Conservation (phyloP, 1,140 invertebrate genomes). For the Euura lappo region DNA sequence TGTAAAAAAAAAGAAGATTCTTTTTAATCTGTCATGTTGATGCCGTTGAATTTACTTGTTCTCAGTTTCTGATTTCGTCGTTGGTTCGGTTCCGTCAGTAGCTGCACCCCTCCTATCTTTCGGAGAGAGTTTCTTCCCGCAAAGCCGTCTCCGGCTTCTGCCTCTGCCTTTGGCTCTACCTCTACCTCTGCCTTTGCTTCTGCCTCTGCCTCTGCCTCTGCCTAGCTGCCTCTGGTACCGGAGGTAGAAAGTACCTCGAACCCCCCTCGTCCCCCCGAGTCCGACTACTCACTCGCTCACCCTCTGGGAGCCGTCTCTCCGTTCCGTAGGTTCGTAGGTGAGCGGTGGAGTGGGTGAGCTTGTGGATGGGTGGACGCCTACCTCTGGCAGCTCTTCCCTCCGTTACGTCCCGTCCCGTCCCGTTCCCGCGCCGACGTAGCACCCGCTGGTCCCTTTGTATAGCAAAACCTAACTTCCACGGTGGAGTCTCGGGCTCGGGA, state of each 20-base stretch:
- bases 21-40: too few species aligned
- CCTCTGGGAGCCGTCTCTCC: neutral
- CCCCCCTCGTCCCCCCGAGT: slow-evolving; percentile 24
- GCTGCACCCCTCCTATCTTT: slow-evolving; percentile 29
- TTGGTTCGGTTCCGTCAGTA: slow-evolving; percentile 36
- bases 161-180: slow-evolving; percentile 34
- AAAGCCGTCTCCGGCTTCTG: slow-evolving; percentile 39
- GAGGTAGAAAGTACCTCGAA: slow-evolving; percentile 40
- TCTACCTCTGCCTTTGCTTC: slow-evolving; percentile 34
- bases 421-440: slow-evolving; percentile 2
- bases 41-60: neutral
- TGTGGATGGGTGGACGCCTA: slow-evolving; percentile 10
- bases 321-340: slow-evolving; percentile 6
- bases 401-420: neutral
- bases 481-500: neutral
- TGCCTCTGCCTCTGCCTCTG: slow-evolving; percentile 36
- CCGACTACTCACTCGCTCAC: neutral
- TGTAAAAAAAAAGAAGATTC: too few species aligned
- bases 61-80: neutral
- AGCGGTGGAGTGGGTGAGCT: slow-evolving; percentile 12
- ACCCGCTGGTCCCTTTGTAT: slow-evolving; percentile 9
- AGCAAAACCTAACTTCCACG: slow-evolving; percentile 13
- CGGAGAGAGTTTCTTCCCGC: slow-evolving; percentile 37
- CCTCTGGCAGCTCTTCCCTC: slow-evolving; percentile 8
- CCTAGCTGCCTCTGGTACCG: slow-evolving; percentile 33